Base-by-base conservation (phyloP, 2,888 invertebrate species). In the Altica lythri region DNA sequence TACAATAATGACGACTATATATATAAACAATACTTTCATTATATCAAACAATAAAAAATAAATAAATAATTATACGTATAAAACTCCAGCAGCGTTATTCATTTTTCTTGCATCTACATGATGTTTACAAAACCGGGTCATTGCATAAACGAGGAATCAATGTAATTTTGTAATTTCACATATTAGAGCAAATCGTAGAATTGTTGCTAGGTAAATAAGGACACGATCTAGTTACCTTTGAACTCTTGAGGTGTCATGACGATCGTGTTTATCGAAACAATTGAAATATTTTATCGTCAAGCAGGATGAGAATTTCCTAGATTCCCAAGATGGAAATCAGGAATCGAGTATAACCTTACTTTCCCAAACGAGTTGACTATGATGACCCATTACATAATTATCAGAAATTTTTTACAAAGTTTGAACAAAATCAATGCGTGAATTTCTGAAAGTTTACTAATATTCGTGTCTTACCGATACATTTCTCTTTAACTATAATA, bases 221-320 rank as follows among this genome's bases (percentile, higher is more conserved):
- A 32, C 47, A 35, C 34, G 42, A 35, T 47, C 47, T 35, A 44
- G 37, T 53, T 48, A 53, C 47, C 47, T 47, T 34, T 53, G 53
- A 53, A 48, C 53, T 53, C 19, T 47, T 5, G 14, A 47, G 42
- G 47, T 53, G 47, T 42, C 40, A 43, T 53, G 35, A 37, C 46
- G 42, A 53, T 53, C 53, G 47, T 53, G 47, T 47, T 42, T 19
- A 40, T 42, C 46, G 37, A 43, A 53, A 46, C 40, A 49, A 53
- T 53, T 35, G 53, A 53, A 47, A 40, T 42, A 10, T 42, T 43
- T n/a, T 13, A 32, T 32, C 17, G 18, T 37, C 25, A 35, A 42
- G 14, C 19, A 14, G 43, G 32, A 29, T 42, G 35, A n/a, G 35
- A 35, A 53, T 47, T 42, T 53, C 34, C 46, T 38, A 46, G 40